A percentile compares a stretch with the other conserved stretches of the same genome.
Evolutionary conservation across 1,140 invertebrate genomes (phyloP).

Genomic region (Brachionus angularis): DNA sequence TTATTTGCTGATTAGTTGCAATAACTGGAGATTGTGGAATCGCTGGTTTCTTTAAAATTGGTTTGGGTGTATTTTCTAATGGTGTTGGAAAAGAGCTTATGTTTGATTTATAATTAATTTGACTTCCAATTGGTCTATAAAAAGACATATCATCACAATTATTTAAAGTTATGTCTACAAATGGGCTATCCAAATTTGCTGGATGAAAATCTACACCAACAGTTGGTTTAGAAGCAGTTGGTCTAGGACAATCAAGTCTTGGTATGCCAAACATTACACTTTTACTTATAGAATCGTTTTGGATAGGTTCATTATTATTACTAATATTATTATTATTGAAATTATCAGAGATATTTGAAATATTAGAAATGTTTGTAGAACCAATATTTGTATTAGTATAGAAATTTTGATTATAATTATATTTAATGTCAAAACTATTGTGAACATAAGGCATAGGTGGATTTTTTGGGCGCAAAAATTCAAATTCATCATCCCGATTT

Average conservation of each 20-base stretch:
- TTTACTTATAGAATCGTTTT: conserved; percentile 6
- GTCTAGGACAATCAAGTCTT: not conserved
- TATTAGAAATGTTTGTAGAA: no score
- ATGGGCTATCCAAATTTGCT: not conserved
- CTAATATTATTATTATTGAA: not conserved
- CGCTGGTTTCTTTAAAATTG: no score
- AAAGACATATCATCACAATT: conserved; percentile 22
- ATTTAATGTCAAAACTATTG: not conserved
- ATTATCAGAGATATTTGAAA: not conserved
- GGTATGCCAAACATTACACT: conserved; percentile 40
- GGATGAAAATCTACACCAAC: conserved; percentile 15
- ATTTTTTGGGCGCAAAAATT: conserved; percentile 5
- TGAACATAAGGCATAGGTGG: conserved; percentile 6
- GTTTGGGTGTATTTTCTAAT: not conserved
- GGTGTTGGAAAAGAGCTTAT: not conserved
- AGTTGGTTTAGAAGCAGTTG: not conserved
- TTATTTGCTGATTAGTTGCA: no score
- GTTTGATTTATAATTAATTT: not conserved
- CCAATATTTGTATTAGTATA: no score
- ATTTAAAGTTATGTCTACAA: conserved; percentile 22
- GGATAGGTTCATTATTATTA: not conserved
- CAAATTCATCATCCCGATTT: conserved; percentile 12
- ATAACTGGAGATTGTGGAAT: no score
- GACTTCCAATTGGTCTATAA: not conserved
- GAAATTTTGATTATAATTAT: conserved; percentile 16